Conservation (phyloP, 2,888 invertebrate genomes). For the Fabriciana adippe region DNA sequence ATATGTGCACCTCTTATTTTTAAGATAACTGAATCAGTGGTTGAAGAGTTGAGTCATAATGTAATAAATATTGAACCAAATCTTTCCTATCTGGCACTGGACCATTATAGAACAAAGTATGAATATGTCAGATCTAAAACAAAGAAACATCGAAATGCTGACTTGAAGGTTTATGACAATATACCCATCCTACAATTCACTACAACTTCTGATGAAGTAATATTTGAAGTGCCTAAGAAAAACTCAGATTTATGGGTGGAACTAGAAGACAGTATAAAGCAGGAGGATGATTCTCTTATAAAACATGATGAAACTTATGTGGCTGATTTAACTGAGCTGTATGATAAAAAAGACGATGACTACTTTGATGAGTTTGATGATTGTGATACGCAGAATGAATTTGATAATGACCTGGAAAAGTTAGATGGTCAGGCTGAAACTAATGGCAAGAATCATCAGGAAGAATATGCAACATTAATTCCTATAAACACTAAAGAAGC, state of each 20-base stretch:
- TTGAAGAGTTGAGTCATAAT: slow-evolving; percentile 53
- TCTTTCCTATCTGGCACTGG: slow-evolving; percentile 56
- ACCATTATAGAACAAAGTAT: slow-evolving; percentile 52
- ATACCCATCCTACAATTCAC: slow-evolving; percentile 57
- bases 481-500: slow-evolving; percentile 66
- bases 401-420: slow-evolving; percentile 37
- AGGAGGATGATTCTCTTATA: slow-evolving; percentile 33
- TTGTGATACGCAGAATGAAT: slow-evolving; percentile 26
- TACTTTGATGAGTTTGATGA: slow-evolving; percentile 38
- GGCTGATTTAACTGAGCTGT: slow-evolving; percentile 16
- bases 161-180: slow-evolving; percentile 40
- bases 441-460: slow-evolving; percentile 56
- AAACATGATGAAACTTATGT: slow-evolving; percentile 18
- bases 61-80: slow-evolving; percentile 52
- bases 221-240: slow-evolving; percentile 46
- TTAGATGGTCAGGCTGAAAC: slow-evolving; percentile 28
- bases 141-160: slow-evolving; percentile 51
- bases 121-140: slow-evolving; percentile 60
- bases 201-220: slow-evolving; percentile 53
- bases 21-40: slow-evolving; percentile 56
- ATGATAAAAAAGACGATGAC: slow-evolving; percentile 32
- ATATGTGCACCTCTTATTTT: not conserved
- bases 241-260: slow-evolving; percentile 23
- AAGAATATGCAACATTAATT: slow-evolving; percentile 67
- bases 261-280: slow-evolving; percentile 44